Evolutionary conservation across 2,797 vertebrate genomes (phyloP).

Genomic region (Cryptoprocta ferox): DNA sequence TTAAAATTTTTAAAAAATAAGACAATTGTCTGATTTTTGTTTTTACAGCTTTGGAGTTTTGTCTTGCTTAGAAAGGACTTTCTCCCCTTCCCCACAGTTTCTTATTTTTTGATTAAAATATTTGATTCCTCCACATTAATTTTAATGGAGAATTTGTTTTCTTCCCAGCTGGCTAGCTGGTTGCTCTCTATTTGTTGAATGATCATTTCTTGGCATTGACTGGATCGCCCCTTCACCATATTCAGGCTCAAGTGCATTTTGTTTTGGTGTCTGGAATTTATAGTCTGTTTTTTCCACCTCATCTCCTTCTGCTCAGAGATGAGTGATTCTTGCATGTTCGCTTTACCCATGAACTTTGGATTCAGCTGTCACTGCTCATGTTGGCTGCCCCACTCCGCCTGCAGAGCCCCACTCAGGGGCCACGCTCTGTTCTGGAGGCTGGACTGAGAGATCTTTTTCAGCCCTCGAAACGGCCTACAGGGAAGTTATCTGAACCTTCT

Average conservation of each 20-base stretch:
- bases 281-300: not conserved
- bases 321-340: not conserved
- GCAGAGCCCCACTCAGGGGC: too few relatives aligned
- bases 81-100: not conserved
- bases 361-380: not conserved
- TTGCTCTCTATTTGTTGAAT: not conserved
- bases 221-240: not conserved
- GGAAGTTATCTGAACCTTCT: not conserved
- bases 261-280: not conserved
- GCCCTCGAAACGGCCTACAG: not conserved
- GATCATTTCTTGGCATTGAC: not conserved
- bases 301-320: not conserved
- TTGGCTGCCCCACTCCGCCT: not conserved
- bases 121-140: not conserved
- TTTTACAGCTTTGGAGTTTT: not conserved
- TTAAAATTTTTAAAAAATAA: too few relatives aligned
- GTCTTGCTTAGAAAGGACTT: not conserved
- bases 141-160: not conserved
- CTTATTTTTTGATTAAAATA: not conserved
- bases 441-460: not conserved
- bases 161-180: not conserved
- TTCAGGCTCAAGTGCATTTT: not conserved
- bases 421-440: not conserved
- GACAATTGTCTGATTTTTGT: not conserved
- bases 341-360: not conserved